A percentile compares a stretch with the other conserved stretches of the same genome.
These are phyloP conservation scores for Heliconius sara DNA, from an alignment of 2,888 invertebrate species.

Conservation along the genomic window DNA sequence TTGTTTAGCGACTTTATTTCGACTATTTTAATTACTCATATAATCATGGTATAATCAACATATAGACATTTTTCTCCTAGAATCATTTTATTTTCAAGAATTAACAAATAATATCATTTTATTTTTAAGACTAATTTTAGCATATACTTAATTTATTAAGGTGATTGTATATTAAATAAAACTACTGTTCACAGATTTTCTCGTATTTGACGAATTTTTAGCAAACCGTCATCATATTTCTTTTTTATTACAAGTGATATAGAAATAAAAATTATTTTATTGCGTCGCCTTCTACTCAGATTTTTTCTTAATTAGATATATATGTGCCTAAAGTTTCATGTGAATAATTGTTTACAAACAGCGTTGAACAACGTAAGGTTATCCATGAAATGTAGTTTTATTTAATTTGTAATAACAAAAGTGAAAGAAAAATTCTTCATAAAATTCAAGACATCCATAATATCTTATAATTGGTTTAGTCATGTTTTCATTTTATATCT, in stretches of 20 bases:
- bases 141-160: too few relatives aligned
- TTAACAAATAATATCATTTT: too few relatives aligned
- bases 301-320: too few relatives aligned
- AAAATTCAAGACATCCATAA: background rate
- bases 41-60: background rate
- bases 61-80: background rate
- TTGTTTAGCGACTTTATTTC: background rate
- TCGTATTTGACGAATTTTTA: background rate
- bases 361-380: too few relatives aligned
- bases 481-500: background rate
- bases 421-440: background rate
- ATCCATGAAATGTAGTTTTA: background rate
- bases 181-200: background rate
- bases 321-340: too few relatives aligned
- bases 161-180: background rate
- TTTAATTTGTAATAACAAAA: background rate
- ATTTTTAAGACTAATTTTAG: too few relatives aligned
- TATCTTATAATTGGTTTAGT: background rate
- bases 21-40: background rate
- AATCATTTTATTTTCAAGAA: background rate
- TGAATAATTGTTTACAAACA: too few relatives aligned
- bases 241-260: too few relatives aligned
- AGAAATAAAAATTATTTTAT: too few relatives aligned
- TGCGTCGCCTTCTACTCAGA: too few relatives aligned
- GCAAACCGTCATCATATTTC: too few relatives aligned